Percentiles rank a stretch among this genome's conserved stretches.
These are phyloP conservation scores for Rhynchotus rufescens DNA, from an alignment of 2,797 vertebrate species.

Conservation along the genomic window DNA sequence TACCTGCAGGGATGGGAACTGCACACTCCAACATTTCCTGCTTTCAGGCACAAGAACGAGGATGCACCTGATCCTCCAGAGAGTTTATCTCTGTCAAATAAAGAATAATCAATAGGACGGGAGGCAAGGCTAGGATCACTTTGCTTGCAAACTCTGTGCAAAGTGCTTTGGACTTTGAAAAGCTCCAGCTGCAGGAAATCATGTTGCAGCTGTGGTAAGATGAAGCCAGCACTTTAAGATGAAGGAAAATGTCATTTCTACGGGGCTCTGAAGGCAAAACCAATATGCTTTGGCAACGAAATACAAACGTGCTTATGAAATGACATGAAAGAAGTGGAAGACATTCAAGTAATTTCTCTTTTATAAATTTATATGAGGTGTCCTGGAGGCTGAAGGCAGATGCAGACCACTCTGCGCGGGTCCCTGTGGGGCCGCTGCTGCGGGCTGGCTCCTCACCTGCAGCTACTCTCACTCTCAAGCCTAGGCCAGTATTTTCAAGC, in stretches of 20 bases:
- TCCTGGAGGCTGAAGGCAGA: background rate
- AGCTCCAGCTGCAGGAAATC: background rate
- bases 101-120: fast-evolving
- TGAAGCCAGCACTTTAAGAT: fast-evolving
- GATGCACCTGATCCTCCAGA: background rate
- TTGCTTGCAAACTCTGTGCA: background rate
- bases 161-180: background rate
- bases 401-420: background rate
- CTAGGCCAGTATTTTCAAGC: background rate
- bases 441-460: background rate
- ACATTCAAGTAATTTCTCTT: background rate
- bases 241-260: background rate
- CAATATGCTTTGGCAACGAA: fast-evolving
- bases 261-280: background rate
- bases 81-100: background rate
- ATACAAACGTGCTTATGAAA: background rate
- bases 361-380: background rate
- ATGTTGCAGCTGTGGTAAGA: background rate
- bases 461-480: background rate
- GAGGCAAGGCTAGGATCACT: background rate
- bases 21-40: background rate
- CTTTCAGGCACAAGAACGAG: background rate
- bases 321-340: background rate
- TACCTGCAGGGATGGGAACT: fast-evolving
- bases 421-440: background rate